Evolutionary conservation across 2,888 invertebrate species (phyloP).

Genomic region (Orthonychiurus folsomi): DNA sequence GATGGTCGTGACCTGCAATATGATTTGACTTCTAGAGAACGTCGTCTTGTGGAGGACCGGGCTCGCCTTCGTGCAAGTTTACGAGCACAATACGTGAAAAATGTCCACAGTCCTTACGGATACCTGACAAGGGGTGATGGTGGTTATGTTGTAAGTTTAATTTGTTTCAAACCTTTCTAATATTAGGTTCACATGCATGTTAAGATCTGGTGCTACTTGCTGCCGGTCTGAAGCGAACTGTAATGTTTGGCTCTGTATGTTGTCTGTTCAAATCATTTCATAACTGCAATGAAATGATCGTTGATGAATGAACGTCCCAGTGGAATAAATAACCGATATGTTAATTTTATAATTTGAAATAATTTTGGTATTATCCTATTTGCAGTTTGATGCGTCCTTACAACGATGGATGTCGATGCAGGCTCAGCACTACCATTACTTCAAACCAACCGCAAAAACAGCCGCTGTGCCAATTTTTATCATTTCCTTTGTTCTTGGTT

Average conservation of each 20-base stretch:
- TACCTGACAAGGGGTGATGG: conserved; percentile 55
- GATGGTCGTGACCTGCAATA: conserved; percentile 21
- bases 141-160: conserved; percentile 59
- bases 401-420: conserved; percentile 65
- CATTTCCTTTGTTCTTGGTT: conserved; percentile 52
- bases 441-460: conserved; percentile 56
- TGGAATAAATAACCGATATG: too few species aligned
- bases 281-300: too few species aligned
- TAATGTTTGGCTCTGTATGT: too few species aligned
- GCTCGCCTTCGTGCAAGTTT: conserved; percentile 53
- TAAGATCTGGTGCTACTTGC: neutral
- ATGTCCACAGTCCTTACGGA: conserved; percentile 60
- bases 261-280: too few species aligned
- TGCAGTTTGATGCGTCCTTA: conserved; percentile 69
- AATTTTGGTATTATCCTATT: neutral
- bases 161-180: too few species aligned
- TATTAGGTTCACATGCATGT: neutral
- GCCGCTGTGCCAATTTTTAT: conserved; percentile 50
- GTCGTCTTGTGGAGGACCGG: conserved; percentile 53
- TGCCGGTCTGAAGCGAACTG: too few species aligned
- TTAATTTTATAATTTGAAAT: too few species aligned
- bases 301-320: too few species aligned
- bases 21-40: conserved; percentile 37
- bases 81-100: conserved; percentile 63
- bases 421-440: conserved; percentile 56